Evolutionary conservation across 2,113 vertebrate species (phyloP), one percentile per base, ranked within the genome.

Genomic region (Myotis lucifugus): DNA sequence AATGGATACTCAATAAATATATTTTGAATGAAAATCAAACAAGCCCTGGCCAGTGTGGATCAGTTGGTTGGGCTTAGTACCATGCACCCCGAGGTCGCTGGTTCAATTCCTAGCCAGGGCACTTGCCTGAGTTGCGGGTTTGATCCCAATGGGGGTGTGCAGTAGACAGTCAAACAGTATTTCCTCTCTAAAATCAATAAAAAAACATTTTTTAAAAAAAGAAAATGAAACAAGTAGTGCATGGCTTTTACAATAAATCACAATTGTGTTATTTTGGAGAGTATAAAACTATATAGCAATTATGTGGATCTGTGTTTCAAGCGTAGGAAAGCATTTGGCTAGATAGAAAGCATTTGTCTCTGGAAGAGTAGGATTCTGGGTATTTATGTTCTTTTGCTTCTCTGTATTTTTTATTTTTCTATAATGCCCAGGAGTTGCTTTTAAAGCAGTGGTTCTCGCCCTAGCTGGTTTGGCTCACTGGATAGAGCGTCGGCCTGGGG

Each of bases 21-120:
- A 83, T 88, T 88, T 85, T 54, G n/a, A 78, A 52, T 85, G n/a
- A 92, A 88, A 95, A 69, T 82, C 25, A 59, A 64, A 78, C 2
- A 84, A 74, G 32, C 13, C 25, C 12, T 29, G 61, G 25, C 61
- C 12, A 5, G 61, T 14, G 5, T 59, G 56, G 56, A 59, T 59
- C 56, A 59, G 56, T 59, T 59, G 56, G 56, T 59, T 64, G 61
- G 29, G 25, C 25, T 29, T 64, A 29, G 61, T 29, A 27, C 61
- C 27, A 29, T 64, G 61, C 61, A 32, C 12, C 25, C 27, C 4
- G 5, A 64, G 61, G 13, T 29, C 13, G 2, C 61, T 32, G 29
- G 61, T 64, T 64, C 61, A 29, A 64, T 64, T 64, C 61, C 61
- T 27, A 59, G 23, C 21, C 56, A 59, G 56, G 56, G 23, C 56